phyloP scores from a whole-genome alignment of 2,797 vertebrate species.

The Siniperca undulata region DNA sequence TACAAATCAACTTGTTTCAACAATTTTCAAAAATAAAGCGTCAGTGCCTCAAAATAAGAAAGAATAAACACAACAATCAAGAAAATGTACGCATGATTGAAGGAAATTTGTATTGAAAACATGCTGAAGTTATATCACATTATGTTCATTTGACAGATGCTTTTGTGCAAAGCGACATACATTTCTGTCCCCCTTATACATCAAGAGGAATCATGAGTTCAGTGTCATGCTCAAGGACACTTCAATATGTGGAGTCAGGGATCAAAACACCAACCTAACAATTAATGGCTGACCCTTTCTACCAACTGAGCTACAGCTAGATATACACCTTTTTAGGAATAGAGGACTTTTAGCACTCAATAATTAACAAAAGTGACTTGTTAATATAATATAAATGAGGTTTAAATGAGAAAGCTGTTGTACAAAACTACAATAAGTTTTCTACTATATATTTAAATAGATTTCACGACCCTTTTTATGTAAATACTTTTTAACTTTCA shows the following conservation, averaged over 20 bases:
- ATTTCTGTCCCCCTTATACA: not conserved
- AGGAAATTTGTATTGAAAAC: not conserved
- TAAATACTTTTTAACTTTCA: conserved; percentile 22
- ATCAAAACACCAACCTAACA: not conserved
- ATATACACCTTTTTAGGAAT: not conserved
- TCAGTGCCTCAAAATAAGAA: not conserved
- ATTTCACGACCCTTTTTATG: not conserved
- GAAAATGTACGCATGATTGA: not conserved
- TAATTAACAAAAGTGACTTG: not conserved
- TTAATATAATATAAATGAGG: not conserved
- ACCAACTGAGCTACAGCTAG: not conserved
- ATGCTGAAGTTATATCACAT: not conserved
- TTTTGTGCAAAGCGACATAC: not conserved
- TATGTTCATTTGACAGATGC: not conserved
- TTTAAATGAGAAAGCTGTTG: not conserved
- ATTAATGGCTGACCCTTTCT: not conserved
- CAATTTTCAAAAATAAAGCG: not conserved
- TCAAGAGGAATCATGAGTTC: not conserved
- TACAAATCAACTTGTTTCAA: not conserved
- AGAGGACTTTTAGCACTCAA: not conserved
- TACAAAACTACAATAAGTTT: not conserved
- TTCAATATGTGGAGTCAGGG: not conserved
- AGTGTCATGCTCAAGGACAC: not conserved
- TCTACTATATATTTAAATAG: not conserved
- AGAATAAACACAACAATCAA: not conserved